These are phyloP conservation scores for Brachypalpus laphriformis DNA, from an alignment of 2,888 invertebrate species.

Conservation along the genomic window DNA sequence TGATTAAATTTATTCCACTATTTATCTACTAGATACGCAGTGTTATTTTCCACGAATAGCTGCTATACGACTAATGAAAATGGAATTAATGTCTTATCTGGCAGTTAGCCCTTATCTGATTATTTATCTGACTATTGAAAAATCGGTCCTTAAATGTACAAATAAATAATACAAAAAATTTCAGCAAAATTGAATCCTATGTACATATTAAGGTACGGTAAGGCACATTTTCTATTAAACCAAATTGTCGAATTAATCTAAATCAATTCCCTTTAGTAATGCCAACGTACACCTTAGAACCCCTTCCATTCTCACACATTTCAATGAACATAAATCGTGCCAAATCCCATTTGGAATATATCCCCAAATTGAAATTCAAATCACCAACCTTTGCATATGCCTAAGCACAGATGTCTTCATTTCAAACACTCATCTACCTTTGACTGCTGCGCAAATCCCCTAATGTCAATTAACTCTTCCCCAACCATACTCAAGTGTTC, in stretches of 20 bases:
- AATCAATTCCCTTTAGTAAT: conserved; percentile 24
- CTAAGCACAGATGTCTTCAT: conserved; percentile 59
- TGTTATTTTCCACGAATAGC: too few relatives aligned
- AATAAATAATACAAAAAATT: too few relatives aligned
- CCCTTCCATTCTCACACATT: conserved; percentile 15
- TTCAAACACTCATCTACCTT: conserved; percentile 51
- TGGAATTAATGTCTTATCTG: too few relatives aligned
- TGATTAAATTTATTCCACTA: too few relatives aligned
- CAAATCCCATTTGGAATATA: conserved; percentile 37
- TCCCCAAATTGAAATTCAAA: conserved; percentile 68
- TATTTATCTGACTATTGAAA: too few relatives aligned
- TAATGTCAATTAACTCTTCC: conserved; percentile 66
- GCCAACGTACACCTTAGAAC: background rate
- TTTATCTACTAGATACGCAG: too few relatives aligned
- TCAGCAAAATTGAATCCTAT: too few relatives aligned
- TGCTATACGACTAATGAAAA: too few relatives aligned
- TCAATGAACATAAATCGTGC: conserved; percentile 41
- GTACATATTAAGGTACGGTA: too few relatives aligned
- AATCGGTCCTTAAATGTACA: too few relatives aligned
- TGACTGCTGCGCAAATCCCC: conserved; percentile 52
- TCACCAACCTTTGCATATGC: conserved; percentile 62
- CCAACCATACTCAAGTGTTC: conserved; percentile 11
- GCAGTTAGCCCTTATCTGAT: too few relatives aligned
- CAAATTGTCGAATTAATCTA: conserved; percentile 18
- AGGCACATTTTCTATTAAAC: background rate